These are phyloP conservation scores for Acronicta leporina DNA, from an alignment of 2,888 invertebrate genomes.

Conservation along the genomic window DNA sequence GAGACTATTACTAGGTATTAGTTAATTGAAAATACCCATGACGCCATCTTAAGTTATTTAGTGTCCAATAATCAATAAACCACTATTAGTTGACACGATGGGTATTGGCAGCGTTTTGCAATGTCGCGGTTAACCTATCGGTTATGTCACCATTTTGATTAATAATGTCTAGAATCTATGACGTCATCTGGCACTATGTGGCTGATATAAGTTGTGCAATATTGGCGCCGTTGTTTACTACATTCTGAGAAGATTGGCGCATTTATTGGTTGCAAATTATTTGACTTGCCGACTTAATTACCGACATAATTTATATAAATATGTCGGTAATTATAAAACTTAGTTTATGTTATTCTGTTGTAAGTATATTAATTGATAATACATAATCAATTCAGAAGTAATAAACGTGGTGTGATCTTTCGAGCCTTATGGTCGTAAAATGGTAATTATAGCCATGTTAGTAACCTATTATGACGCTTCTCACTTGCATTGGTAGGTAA, in stretches of 20 bases:
- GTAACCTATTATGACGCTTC: too few relatives aligned
- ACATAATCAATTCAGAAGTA: too few relatives aligned
- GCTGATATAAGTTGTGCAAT: background rate
- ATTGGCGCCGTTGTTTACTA: background rate
- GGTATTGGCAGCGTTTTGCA: slow-evolving; percentile 8
- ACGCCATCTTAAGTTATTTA: slow-evolving; percentile 3
- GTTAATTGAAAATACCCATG: slow-evolving; percentile 11
- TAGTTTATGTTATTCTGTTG: too few relatives aligned
- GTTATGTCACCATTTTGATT: slow-evolving; percentile 12
- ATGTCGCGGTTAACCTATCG: slow-evolving; percentile 18
- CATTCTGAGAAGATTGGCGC: background rate
- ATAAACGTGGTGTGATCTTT: too few relatives aligned
- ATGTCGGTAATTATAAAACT: too few relatives aligned
- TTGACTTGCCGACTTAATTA: too few relatives aligned
- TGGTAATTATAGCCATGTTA: too few relatives aligned
- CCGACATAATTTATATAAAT: too few relatives aligned
- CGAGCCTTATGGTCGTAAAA: too few relatives aligned
- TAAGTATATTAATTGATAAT: too few relatives aligned
- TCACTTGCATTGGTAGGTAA: too few relatives aligned
- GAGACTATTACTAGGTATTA: slow-evolving; percentile 3
- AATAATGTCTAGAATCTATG: slow-evolving; percentile 4
- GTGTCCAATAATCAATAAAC: slow-evolving; percentile 1
- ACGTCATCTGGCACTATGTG: background rate
- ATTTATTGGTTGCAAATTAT: background rate
- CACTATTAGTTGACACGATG: slow-evolving; percentile 6